These are phyloP conservation scores for Camelus dromedarius DNA, from an alignment of 2,113 vertebrate species.

Conservation along the genomic window DNA sequence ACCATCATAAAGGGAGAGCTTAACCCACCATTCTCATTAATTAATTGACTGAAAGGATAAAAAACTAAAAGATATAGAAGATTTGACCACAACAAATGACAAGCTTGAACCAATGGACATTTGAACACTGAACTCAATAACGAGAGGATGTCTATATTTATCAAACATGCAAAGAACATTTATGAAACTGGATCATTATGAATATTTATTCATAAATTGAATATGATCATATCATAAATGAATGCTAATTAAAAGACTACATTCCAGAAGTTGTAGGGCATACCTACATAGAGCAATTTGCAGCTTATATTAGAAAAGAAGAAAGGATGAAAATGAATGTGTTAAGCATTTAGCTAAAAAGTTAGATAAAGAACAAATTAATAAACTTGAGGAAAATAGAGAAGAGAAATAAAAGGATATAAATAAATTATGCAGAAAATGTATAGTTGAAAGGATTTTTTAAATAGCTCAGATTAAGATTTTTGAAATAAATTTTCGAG, in stretches of 20 bases:
- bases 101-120: not conserved
- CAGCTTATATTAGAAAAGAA: not conserved
- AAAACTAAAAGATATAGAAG: not conserved
- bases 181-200: not conserved
- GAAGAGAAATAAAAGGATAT: not conserved
- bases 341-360: not conserved
- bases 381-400: not conserved
- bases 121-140: not conserved
- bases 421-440: not conserved
- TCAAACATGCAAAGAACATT: not conserved
- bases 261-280: not conserved
- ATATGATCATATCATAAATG: not conserved
- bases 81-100: not conserved
- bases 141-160: not conserved
- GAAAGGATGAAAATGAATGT: not conserved
- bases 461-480: not conserved
- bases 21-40: not conserved
- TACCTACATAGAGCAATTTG: not conserved
- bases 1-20: not conserved
- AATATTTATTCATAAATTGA: too few species aligned
- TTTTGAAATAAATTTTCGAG: constrained; percentile 2
- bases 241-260: not conserved
- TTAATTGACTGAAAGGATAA: not conserved
- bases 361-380: not conserved
- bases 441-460: not conserved